A percentile compares a stretch with the other conserved stretches of the same genome.
These are phyloP conservation scores for Rutilus rutilus DNA, from an alignment of 2,113 vertebrate species.

Conservation along the genomic window DNA sequence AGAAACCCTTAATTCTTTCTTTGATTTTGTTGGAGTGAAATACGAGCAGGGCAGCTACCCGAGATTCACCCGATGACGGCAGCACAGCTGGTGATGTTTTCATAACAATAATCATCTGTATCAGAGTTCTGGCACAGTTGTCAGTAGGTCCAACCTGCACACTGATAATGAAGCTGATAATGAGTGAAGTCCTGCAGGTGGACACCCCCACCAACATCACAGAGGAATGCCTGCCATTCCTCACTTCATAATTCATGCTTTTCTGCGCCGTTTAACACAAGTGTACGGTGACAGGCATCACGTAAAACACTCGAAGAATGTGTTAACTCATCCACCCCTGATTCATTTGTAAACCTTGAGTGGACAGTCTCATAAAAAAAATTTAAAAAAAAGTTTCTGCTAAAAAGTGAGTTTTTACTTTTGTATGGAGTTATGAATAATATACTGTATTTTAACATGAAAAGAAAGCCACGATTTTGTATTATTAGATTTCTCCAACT, in stretches of 20 bases:
- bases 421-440: too few relatives aligned
- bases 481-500: too few relatives aligned
- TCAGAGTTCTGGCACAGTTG: conserved; percentile 23
- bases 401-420: neutral
- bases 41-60: neutral
- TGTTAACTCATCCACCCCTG: conserved; percentile 17
- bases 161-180: conserved; percentile 51
- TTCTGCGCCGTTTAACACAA: conserved; percentile 72
- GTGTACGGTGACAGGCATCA: conserved; percentile 72
- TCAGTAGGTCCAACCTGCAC: conserved; percentile 29
- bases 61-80: neutral
- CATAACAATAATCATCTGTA: conserved; percentile 36
- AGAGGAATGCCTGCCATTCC: conserved; percentile 71
- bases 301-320: conserved; percentile 71
- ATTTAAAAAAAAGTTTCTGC: neutral
- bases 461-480: too few relatives aligned
- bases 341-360: neutral
- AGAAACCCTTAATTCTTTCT: neutral
- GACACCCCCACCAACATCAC: conserved; percentile 53
- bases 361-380: neutral
- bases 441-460: too few relatives aligned
- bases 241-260: conserved; percentile 76
- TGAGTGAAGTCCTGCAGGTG: conserved; percentile 53
- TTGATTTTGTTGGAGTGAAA: neutral
- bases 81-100: conserved; percentile 41